phyloP scores from a whole-genome alignment of 2,797 vertebrate species.

The Salarias fasciatus region DNA sequence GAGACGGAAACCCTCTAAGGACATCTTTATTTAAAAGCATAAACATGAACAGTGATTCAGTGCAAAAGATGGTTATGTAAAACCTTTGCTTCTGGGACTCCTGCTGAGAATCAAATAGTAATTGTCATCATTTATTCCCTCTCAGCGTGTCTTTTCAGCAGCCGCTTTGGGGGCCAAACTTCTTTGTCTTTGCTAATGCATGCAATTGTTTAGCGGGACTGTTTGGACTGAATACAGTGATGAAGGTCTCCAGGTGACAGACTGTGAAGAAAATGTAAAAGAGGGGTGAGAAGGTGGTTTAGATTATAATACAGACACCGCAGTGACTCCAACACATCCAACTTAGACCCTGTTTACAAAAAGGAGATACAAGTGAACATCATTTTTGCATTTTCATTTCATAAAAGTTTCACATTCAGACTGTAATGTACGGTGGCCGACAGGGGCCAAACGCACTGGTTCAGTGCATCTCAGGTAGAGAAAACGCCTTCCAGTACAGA shows the following conservation, averaged over 20 bases:
- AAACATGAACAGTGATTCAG: constrained; percentile 1
- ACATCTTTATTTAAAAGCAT: constrained; percentile 1
- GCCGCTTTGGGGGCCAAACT: constrained; percentile 37
- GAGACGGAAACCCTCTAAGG: constrained; percentile 8
- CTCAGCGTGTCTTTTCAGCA: constrained; percentile 53
- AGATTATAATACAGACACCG: too few species aligned
- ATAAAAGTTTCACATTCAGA: too few species aligned
- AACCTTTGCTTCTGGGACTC: constrained; percentile 40
- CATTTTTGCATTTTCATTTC: too few species aligned
- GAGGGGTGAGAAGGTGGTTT: too few species aligned
- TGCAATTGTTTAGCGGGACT: constrained; percentile 38
- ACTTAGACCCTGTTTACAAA: too few species aligned
- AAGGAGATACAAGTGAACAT: too few species aligned
- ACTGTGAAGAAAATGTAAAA: too few species aligned
- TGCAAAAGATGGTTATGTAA: constrained; percentile 48
- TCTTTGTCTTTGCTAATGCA: constrained; percentile 46
- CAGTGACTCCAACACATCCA: too few species aligned
- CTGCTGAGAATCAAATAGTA: constrained; percentile 61
- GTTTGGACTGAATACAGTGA: constrained; percentile 45
- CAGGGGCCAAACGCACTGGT: too few species aligned
- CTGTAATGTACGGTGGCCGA: too few species aligned
- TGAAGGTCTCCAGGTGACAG: constrained; percentile 24
- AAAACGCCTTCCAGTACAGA: too few species aligned
- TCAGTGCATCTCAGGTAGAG: too few species aligned
- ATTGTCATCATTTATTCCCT: constrained; percentile 53